Evolutionary conservation across 2,888 invertebrate genomes (phyloP).

Genomic region (Lepidocyrtoides sp.): DNA sequence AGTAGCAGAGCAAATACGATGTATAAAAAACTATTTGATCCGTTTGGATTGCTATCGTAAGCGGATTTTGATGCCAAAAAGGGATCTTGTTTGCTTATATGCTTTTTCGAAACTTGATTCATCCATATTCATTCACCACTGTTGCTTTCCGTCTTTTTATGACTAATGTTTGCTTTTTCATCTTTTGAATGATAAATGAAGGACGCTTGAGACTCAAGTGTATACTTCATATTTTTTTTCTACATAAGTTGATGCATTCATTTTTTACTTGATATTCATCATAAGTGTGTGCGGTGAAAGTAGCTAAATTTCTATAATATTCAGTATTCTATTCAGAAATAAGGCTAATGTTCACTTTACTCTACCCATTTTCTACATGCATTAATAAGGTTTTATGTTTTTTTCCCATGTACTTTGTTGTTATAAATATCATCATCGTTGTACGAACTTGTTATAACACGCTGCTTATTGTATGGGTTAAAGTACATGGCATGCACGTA

Average conservation of each 20-base stretch:
- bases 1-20: neutral
- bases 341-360: slow-evolving; percentile 25
- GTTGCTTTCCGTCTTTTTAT: neutral
- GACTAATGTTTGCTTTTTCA: slow-evolving; percentile 13
- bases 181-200: slow-evolving; percentile 45
- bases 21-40: neutral
- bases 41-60: neutral
- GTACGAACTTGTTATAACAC: no score
- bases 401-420: no score
- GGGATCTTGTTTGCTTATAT: neutral
- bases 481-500: neutral
- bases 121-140: slow-evolving; percentile 6
- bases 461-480: no score
- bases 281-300: slow-evolving; percentile 87
- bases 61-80: neutral
- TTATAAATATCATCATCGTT: no score
- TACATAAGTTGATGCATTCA: neutral
- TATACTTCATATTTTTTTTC: neutral
- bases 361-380: neutral
- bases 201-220: slow-evolving; percentile 26
- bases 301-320: slow-evolving; percentile 24
- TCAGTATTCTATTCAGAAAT: slow-evolving; percentile 3
- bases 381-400: neutral
- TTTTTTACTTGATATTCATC: neutral
- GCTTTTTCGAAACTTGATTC: slow-evolving; percentile 19